phyloP scores from a whole-genome alignment of 2,113 vertebrate genomes.

The Phainopepla nitens region DNA sequence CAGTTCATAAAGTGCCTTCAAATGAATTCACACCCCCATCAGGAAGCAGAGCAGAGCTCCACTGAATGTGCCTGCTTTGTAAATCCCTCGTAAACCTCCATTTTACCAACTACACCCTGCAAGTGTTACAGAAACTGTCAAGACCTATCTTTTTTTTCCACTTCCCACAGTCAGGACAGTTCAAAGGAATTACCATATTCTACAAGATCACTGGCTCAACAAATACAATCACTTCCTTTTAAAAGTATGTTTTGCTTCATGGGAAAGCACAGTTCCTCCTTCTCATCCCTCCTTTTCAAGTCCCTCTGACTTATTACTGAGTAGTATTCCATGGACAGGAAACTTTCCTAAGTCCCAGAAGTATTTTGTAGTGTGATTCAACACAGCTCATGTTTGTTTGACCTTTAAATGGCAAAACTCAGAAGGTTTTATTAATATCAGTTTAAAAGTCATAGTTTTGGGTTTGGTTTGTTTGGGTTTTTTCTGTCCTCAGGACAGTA shows the following conservation, averaged over 20 bases:
- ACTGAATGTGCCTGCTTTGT: neutral
- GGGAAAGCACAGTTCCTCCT: neutral
- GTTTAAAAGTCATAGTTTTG: neutral
- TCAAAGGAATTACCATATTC: neutral
- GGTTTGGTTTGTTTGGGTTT: rapidly evolving
- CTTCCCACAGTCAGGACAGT: neutral
- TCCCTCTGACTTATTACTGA: neutral
- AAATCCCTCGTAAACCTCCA: neutral
- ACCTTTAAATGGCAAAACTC: slow-evolving; percentile 28
- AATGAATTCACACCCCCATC: neutral
- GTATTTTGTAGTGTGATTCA: neutral
- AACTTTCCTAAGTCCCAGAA: neutral
- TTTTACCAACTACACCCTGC: neutral
- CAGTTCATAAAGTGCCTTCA: neutral
- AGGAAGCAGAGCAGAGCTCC: neutral
- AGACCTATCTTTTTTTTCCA: neutral
- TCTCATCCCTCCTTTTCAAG: neutral
- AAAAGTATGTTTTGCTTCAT: neutral
- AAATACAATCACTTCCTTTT: neutral
- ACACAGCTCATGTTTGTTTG: neutral
- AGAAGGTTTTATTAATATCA: neutral
- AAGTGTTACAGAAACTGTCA: neutral
- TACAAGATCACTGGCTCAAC: neutral
- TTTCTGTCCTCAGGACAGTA: neutral
- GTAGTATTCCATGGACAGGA: neutral